Percentiles rank a stretch among this genome's conserved stretches.
These are phyloP conservation scores for Rhinella marina DNA, from an alignment of 2,797 vertebrate genomes.

Conservation along the genomic window DNA sequence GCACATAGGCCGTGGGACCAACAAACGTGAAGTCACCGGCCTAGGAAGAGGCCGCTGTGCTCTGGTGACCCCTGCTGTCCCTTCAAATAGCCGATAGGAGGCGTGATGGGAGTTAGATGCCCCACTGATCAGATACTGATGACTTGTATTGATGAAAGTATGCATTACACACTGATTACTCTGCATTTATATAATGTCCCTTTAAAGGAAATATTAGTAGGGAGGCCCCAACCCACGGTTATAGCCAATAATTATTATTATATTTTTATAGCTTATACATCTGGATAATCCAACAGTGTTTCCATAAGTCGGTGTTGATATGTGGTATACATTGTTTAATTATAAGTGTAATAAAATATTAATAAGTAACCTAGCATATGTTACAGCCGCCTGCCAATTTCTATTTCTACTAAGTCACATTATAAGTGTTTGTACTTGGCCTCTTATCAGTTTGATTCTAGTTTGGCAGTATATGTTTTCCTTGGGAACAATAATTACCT, in stretches of 20 bases:
- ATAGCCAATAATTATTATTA: not conserved
- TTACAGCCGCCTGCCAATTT: conserved; percentile 28
- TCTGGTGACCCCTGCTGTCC: too few relatives aligned
- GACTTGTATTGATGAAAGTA: too few relatives aligned
- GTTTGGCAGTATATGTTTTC: conserved; percentile 37
- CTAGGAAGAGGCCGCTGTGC: too few relatives aligned
- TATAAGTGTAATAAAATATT: conserved; percentile 40
- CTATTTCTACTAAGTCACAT: conserved; percentile 32
- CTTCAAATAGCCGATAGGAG: too few relatives aligned
- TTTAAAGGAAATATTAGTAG: not conserved
- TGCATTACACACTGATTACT: not conserved
- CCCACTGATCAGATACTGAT: too few relatives aligned
- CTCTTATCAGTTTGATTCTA: conserved; percentile 33
- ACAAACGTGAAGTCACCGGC: too few relatives aligned
- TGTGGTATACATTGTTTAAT: conserved; percentile 41
- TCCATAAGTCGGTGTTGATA: conserved; percentile 37
- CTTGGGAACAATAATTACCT: conserved; percentile 47
- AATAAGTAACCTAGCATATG: conserved; percentile 48
- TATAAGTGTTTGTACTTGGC: conserved; percentile 38
- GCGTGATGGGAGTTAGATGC: too few relatives aligned
- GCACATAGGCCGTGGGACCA: too few relatives aligned
- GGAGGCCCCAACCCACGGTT: not conserved
- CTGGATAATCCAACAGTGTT: not conserved
- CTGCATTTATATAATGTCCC: not conserved
- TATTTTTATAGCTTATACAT: not conserved